Base-by-base conservation (phyloP, 2,113 vertebrate genomes). In the Hippoglossus stenolepis region DNA sequence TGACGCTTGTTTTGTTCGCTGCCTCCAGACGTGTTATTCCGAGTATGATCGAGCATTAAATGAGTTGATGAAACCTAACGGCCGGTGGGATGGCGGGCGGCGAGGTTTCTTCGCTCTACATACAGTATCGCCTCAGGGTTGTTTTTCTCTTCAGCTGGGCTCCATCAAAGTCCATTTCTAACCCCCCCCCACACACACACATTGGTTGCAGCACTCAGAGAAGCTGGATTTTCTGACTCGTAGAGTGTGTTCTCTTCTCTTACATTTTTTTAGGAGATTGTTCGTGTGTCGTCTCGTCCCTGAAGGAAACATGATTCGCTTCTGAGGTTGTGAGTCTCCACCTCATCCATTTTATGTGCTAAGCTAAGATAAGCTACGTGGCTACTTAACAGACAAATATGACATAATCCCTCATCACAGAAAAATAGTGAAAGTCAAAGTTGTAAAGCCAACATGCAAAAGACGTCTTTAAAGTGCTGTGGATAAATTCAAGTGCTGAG, bases 61-160 rank as follows among this genome's bases (percentile, higher is more conserved):
- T 72, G 63, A 51, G 57, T 15, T 72, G 82, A 80, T 84, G 71
- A 59, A 11, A 58, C 14, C 57, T 43, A 51, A 13, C 17, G 57
- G 61, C 66, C 26, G 47, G 24, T 43, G 61, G 66, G 47, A 57
- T 0, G 56, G 21, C 54, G 2, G 26, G 2, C 18, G 17, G 20
- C 17, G 4, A 28, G 47, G 7, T 67, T 58, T 49, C 38, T 74
- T n/a, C 38, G 4, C 67, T 77, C n/a, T 47, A 47, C 64, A 49
- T 21, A 23, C 38, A 24, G 62, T 7, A 10, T 74, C 0, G 43
- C 79, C 45, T 54, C 26, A 40, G 68, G 68, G 60, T 61, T 67
- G 10, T 60, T 58, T 81, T 18, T 20, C 49, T 51, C 54, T 54
- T 72, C 68, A 20, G 59, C 43, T 6, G 5, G 43, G 9, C 15